These are phyloP conservation scores for Lagocephalus sceleratus DNA, from an alignment of 2,797 vertebrate genomes.

Conservation along the genomic window DNA sequence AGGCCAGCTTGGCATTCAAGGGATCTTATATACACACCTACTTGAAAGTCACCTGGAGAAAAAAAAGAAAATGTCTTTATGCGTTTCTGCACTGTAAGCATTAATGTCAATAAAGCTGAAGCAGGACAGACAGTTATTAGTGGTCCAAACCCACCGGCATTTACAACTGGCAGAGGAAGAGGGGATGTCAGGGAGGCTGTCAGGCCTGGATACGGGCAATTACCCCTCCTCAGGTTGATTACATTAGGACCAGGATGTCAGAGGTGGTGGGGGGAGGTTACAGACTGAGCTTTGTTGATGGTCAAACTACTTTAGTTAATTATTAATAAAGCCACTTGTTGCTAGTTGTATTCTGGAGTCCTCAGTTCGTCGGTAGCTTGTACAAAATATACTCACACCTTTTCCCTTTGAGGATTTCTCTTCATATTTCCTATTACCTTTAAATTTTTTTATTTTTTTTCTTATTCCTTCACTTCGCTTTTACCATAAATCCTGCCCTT, in stretches of 20 bases:
- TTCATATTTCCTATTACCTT: slow-evolving; percentile 3
- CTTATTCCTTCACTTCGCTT: slow-evolving; percentile 66
- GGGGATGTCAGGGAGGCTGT: slow-evolving; percentile 80
- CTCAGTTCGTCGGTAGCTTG: neutral
- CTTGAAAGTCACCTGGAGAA: no score
- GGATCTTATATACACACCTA: slow-evolving; percentile 39
- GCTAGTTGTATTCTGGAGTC: slow-evolving; percentile 45
- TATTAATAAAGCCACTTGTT: slow-evolving; percentile 64
- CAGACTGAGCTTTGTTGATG: slow-evolving; percentile 19
- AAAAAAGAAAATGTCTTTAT: slow-evolving; percentile 52
- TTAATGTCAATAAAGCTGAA: slow-evolving; percentile 76
- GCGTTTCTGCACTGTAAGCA: slow-evolving; percentile 68
- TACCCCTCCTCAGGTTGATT: slow-evolving; percentile 82
- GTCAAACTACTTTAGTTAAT: slow-evolving; percentile 72
- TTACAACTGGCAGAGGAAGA: slow-evolving; percentile 83
- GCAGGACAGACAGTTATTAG: slow-evolving; percentile 75
- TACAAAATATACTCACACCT: neutral
- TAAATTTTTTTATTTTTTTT: slow-evolving; percentile 54
- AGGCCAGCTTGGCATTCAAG: slow-evolving; percentile 2
- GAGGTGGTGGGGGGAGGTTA: slow-evolving; percentile 41
- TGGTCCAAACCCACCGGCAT: slow-evolving; percentile 73
- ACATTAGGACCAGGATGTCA: slow-evolving; percentile 82
- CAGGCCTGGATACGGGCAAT: slow-evolving; percentile 81
- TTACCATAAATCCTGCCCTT: slow-evolving; percentile 79
- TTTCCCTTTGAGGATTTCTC: slow-evolving; percentile 1